Conservation (phyloP, 2,797 vertebrate genomes). For the Poliocrania exsul region DNA sequence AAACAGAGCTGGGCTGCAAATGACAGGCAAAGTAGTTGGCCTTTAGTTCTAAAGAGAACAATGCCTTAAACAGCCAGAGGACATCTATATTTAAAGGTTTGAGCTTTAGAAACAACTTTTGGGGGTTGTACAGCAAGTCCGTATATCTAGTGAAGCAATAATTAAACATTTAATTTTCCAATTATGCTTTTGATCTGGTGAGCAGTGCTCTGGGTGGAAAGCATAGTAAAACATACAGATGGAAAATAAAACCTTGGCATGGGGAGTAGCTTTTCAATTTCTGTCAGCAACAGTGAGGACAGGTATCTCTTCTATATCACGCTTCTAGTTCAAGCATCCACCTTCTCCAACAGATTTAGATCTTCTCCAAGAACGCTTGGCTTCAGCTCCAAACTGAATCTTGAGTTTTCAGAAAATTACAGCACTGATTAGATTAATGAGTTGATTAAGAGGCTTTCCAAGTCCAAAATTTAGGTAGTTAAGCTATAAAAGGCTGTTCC, state of each 20-base stretch:
- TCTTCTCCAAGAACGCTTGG: neutral
- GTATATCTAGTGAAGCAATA: neutral
- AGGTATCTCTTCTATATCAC: neutral
- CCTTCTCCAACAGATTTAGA: neutral
- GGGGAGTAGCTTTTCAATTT: neutral
- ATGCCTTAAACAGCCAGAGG: neutral
- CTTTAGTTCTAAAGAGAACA: neutral
- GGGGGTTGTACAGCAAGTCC: neutral
- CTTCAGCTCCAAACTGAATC: neutral
- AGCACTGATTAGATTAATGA: slow-evolving; percentile 7
- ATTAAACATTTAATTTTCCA: neutral
- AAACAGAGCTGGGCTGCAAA: neutral
- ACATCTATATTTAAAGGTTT: neutral
- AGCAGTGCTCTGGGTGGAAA: neutral
- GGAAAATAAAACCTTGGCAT: neutral
- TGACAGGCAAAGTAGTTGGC: neutral
- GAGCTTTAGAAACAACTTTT: neutral
- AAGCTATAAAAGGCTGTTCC: neutral
- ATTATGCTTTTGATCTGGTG: neutral
- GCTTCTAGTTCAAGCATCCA: neutral
- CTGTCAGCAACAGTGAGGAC: neutral
- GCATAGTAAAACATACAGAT: neutral
- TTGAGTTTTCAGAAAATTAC: neutral
- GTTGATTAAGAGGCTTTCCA: slow-evolving; percentile 27
- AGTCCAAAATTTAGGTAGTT: slow-evolving; percentile 9